These are phyloP conservation scores for Micromys minutus DNA, from an alignment of 2,113 vertebrate genomes.

Conservation along the genomic window DNA sequence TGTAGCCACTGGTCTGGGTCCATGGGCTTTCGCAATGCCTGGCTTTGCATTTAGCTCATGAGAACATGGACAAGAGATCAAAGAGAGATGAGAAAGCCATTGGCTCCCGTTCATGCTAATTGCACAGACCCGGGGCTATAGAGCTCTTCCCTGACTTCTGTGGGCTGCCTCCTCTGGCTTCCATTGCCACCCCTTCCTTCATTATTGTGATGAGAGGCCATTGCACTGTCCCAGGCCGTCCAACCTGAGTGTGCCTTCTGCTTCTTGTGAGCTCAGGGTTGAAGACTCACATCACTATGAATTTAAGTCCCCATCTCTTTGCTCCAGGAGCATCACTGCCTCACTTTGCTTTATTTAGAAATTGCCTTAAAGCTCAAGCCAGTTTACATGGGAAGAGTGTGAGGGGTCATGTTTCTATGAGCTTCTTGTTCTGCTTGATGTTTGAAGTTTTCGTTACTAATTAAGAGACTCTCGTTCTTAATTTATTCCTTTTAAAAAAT, in stretches of 20 bases:
- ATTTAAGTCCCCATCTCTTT: neutral
- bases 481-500: constrained; percentile 35
- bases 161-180: neutral
- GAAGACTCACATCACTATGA: neutral
- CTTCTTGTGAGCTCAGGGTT: neutral
- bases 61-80: neutral
- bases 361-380: constrained; percentile 9
- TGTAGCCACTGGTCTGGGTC: neutral
- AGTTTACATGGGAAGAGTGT: neutral
- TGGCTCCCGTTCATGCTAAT: neutral
- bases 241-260: neutral
- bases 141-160: neutral
- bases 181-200: neutral
- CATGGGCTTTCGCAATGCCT: neutral
- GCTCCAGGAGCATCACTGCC: neutral
- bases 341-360: constrained; percentile 50
- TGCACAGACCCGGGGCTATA: neutral
- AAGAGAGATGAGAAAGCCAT: neutral
- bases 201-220: neutral
- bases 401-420: constrained; percentile 31
- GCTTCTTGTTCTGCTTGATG: constrained; percentile 25
- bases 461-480: constrained; percentile 51
- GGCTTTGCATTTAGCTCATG: neutral
- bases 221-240: neutral
- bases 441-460: constrained; percentile 49